Base-by-base conservation (phyloP, 2,113 vertebrate genomes). In the Silurus asotus region DNA sequence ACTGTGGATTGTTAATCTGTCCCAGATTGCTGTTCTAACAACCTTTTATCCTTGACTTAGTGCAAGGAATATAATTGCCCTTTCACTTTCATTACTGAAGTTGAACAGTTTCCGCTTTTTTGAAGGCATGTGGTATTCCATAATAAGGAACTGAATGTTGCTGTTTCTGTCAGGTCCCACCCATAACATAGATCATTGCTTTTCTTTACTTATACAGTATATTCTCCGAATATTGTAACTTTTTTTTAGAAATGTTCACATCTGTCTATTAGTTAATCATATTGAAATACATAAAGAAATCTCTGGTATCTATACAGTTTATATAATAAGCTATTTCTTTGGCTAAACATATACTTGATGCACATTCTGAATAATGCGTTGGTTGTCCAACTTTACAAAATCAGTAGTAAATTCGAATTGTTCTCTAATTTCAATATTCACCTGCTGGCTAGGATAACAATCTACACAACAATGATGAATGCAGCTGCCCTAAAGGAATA, bases 381-480 rank as follows among this genome's bases (percentile, higher is more conserved):
- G 59, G 23, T 20, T 37, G 37, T 37, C 37, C 37, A 37, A 15
- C 7, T 76, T 77, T 14, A 49, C 8, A 72, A 20, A 56, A 56
- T 17, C 51, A 28, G 59, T 75, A 70, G 45, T 83, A 67, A 87
- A 48, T 82, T 82, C 64, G 20, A 59, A 59, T 7, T 69, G 20
- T 25, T 28, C 53, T 85, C 51, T 86, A 72, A 70, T 65, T 3
- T 17, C 3, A 51, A 19, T 69, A 20, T 89, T n/a, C 14, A 48
- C 55, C 70, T 83, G 23, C 13, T 77, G 59, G 45, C 1, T 84
- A 95, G 95, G 55, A 84, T 84, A 8, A 95, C 95, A 0, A 75
- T 95, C 70, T 95, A 94, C 72, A 94, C 94, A 1, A 95, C 95
- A 25, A 64, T 90, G n/a, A 95, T 95, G 95, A 94, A 90, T 56